Evolutionary conservation across 2,113 vertebrate genomes (phyloP).

Genomic region (Oncorhynchus gorbuscha): DNA sequence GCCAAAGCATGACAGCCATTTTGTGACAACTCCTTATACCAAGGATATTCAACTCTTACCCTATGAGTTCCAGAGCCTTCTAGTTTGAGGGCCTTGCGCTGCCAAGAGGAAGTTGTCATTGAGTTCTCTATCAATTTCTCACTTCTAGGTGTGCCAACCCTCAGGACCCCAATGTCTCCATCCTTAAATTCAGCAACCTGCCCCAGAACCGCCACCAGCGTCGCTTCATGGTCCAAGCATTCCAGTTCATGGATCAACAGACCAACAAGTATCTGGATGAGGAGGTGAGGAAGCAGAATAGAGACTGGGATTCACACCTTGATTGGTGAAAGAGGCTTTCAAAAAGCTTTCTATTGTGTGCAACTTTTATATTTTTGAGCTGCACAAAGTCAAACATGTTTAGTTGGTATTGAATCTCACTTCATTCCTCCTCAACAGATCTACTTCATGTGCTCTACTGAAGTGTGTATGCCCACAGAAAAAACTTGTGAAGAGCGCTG

Average conservation of each 20-base stretch:
- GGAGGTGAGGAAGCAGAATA: conserved; percentile 54
- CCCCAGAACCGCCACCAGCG: conserved; percentile 40
- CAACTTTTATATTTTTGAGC: no score
- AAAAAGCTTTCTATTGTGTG: neutral
- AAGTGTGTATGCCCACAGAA: conserved; percentile 60
- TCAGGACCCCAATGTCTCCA: conserved; percentile 35
- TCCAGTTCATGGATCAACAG: conserved; percentile 69
- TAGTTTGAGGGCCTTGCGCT: no score
- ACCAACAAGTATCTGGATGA: conserved; percentile 66
- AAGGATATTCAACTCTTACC: no score
- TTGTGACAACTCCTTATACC: no score
- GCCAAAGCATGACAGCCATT: no score
- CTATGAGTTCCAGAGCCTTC: no score
- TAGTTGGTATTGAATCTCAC: neutral
- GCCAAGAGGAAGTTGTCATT: no score
- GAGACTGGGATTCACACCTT: neutral
- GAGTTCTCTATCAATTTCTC: neutral
- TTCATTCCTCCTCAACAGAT: conserved; percentile 53
- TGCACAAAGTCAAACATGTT: no score
- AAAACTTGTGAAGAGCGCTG: conserved; percentile 57
- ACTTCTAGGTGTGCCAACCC: conserved; percentile 66
- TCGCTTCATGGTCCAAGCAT: conserved; percentile 60
- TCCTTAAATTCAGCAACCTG: conserved; percentile 44
- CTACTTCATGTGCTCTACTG: conserved; percentile 75
- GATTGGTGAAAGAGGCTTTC: neutral